Percentiles rank a stretch among this genome's conserved stretches.
Conservation (phyloP, 2,888 invertebrate genomes). For the Sturmia bella region DNA sequence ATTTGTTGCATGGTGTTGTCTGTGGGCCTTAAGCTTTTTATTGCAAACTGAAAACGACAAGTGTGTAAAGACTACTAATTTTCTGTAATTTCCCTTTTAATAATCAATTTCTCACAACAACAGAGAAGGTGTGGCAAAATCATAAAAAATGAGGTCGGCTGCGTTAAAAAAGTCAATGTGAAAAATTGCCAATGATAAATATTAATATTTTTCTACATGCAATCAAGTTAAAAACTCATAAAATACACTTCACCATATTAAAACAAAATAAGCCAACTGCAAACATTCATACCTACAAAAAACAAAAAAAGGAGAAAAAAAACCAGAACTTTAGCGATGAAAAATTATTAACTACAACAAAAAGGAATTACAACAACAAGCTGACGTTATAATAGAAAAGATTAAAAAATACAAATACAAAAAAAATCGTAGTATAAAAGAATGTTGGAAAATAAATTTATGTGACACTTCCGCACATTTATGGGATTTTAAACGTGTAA, state of each 20-base stretch:
- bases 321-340: no score
- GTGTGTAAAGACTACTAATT: no score
- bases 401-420: neutral
- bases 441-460: slow-evolving; percentile 43
- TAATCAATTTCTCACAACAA: slow-evolving; percentile 3
- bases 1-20: no score
- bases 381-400: slow-evolving; percentile 7
- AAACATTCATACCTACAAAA: slow-evolving; percentile 5
- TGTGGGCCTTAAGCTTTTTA: no score
- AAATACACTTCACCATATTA: slow-evolving; percentile 1
- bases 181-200: slow-evolving; percentile 42
- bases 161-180: neutral
- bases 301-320: neutral
- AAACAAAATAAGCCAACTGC: neutral
- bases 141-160: neutral
- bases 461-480: slow-evolving; percentile 60
- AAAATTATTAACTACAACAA: slow-evolving; percentile 13
- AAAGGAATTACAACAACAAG: slow-evolving; percentile 1
- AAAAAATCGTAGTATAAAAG: neutral
- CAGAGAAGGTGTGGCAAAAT: neutral
- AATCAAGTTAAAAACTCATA: slow-evolving; percentile 29
- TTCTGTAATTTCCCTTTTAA: neutral
- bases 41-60: no score
- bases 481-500: slow-evolving; percentile 57
- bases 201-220: slow-evolving; percentile 29